Evolutionary conservation across 2,113 vertebrate genomes (phyloP).

Genomic region (Xiphias gladius): DNA sequence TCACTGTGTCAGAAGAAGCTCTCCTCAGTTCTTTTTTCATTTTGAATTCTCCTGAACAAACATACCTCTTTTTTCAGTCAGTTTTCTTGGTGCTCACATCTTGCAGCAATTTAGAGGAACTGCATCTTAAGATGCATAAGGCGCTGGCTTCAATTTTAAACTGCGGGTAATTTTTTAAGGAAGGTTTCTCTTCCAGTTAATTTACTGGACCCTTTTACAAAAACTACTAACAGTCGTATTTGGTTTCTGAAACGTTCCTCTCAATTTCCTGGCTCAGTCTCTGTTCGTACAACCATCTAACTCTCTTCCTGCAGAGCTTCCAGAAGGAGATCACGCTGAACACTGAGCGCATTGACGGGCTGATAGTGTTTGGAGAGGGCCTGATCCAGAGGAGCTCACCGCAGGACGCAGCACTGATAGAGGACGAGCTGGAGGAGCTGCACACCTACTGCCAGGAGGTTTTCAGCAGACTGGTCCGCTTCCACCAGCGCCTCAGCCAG

Average conservation of each 20-base stretch:
- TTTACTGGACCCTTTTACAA: neutral
- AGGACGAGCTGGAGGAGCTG: slow-evolving; percentile 94
- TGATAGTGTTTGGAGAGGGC: slow-evolving; percentile 93
- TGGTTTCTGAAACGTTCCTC: slow-evolving; percentile 9
- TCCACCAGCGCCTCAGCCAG: slow-evolving; percentile 92
- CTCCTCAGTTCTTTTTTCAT: neutral
- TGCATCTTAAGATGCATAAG: too few relatives aligned
- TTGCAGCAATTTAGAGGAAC: too few relatives aligned
- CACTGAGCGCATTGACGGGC: slow-evolving; percentile 93
- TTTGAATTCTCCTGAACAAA: neutral
- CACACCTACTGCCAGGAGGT: slow-evolving; percentile 96
- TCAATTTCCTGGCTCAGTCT: slow-evolving; percentile 1
- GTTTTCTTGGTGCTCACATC: too few relatives aligned
- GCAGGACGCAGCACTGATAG: slow-evolving; percentile 90
- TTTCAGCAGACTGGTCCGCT: slow-evolving; percentile 92
- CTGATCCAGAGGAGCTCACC: slow-evolving; percentile 94
- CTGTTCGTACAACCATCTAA: neutral
- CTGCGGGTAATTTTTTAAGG: neutral
- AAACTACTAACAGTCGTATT: neutral
- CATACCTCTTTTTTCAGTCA: neutral
- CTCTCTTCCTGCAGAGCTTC: slow-evolving; percentile 86
- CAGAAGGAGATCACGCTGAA: slow-evolving; percentile 95
- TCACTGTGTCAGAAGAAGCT: neutral
- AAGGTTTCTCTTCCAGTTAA: neutral
- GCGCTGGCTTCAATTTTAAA: too few relatives aligned